A percentile compares a stretch with the other conserved stretches of the same genome.
Conservation (phyloP, 1,140 invertebrate genomes). For the Drosophila serrata region DNA sequence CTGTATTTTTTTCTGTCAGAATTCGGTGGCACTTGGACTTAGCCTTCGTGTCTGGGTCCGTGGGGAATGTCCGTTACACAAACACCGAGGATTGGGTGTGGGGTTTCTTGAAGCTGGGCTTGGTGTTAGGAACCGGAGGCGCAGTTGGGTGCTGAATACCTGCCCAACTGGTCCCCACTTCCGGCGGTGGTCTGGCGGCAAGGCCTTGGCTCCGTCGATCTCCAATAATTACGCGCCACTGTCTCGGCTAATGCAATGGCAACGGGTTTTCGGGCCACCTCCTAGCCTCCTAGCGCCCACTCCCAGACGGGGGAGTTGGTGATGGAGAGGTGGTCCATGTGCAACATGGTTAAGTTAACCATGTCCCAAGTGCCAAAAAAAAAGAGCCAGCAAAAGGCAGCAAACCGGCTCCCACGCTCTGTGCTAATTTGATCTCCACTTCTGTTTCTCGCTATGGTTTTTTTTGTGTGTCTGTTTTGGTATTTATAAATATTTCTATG, state of each 20-base stretch:
- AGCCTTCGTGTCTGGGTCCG: constrained; percentile 6
- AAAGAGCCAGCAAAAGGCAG: constrained; percentile 26
- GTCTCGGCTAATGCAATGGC: constrained; percentile 56
- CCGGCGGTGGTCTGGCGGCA: constrained; percentile 58
- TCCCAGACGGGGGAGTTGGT: background rate
- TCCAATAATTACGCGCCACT: constrained; percentile 70
- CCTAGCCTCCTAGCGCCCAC: background rate
- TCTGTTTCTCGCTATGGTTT: constrained; percentile 38
- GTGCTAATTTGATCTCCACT: constrained; percentile 82
- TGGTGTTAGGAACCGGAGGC: constrained; percentile 21
- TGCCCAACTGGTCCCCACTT: constrained; percentile 71
- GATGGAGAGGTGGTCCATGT: constrained; percentile 22
- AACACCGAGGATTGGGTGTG: constrained; percentile 33
- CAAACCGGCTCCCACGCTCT: constrained; percentile 81
- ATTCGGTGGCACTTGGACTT: constrained; percentile 37
- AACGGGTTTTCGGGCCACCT: constrained; percentile 57
- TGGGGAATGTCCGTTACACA: constrained; percentile 63
- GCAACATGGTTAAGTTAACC: constrained; percentile 56
- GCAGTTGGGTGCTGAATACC: constrained; percentile 33
- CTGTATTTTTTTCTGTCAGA: background rate
- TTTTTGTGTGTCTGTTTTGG: constrained; percentile 15
- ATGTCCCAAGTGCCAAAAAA: constrained; percentile 40
- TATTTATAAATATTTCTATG: constrained; percentile 80
- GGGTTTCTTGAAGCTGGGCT: background rate
- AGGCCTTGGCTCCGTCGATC: constrained; percentile 64